Percentiles rank a stretch among this genome's conserved stretches.
Evolutionary conservation across 2,113 vertebrate species (phyloP).

Genomic region (Chascanopsetta lugubris): DNA sequence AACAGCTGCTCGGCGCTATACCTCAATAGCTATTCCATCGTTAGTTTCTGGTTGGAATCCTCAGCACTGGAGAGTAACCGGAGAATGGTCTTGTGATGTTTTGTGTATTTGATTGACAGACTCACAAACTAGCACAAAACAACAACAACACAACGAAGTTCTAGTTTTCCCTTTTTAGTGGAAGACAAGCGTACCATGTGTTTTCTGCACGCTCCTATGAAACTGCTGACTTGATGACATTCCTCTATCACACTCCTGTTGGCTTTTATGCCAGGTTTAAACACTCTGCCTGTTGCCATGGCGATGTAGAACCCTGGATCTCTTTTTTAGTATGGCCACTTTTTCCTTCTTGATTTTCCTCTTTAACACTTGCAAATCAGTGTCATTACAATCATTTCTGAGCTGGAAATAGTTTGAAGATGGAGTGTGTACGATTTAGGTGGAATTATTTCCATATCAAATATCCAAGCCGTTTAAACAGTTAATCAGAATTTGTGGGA

Average conservation of each 20-base stretch:
- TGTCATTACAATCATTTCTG: too few species aligned
- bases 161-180: not conserved
- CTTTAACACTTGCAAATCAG: too few species aligned
- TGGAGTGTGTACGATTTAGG: too few species aligned
- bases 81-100: not conserved
- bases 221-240: not conserved
- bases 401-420: too few species aligned
- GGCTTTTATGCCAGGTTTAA: not conserved
- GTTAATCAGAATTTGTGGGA: not conserved
- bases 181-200: not conserved
- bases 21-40: not conserved
- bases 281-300: slow-evolving; percentile 1
- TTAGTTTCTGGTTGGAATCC: not conserved
- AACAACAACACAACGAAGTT: too few species aligned
- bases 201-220: not conserved
- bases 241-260: not conserved
- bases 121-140: not conserved
- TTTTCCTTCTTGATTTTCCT: too few species aligned
- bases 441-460: too few species aligned
- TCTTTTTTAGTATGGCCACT: not conserved
- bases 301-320: not conserved
- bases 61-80: not conserved
- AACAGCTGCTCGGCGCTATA: not conserved
- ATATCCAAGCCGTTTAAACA: not conserved
- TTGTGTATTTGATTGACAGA: not conserved